phyloP scores from a whole-genome alignment of 2,888 invertebrate genomes.

The Biston stratarius region DNA sequence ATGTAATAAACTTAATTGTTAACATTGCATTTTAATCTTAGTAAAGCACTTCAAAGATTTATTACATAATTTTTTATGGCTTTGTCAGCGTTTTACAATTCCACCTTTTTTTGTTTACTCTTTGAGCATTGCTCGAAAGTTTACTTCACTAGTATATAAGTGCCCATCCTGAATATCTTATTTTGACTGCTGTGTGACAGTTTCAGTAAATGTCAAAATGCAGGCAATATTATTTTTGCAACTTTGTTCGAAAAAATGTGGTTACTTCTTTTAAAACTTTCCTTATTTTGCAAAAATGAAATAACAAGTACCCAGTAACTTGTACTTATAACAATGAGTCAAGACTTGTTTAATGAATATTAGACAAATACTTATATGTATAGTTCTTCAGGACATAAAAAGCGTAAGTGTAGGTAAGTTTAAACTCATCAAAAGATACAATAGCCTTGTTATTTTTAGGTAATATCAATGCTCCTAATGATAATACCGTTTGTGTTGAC shows the following conservation, averaged over 20 bases:
- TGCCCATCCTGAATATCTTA: constrained; percentile 30
- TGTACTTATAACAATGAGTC: background rate
- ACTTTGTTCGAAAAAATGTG: background rate
- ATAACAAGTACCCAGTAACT: background rate
- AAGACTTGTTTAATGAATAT: background rate
- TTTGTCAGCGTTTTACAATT: too few relatives aligned
- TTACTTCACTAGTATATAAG: constrained; percentile 31
- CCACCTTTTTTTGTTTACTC: too few relatives aligned
- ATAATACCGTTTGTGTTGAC: constrained; percentile 70
- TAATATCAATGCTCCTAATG: constrained; percentile 78
- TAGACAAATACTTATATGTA: background rate
- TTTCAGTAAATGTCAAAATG: constrained; percentile 18
- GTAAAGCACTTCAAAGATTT: background rate
- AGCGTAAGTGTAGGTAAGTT: constrained; percentile 39
- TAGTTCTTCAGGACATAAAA: background rate
- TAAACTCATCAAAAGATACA: constrained; percentile 49
- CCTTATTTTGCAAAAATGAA: background rate
- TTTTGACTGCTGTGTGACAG: constrained; percentile 24
- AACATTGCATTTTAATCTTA: constrained; percentile 1
- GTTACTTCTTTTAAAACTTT: background rate
- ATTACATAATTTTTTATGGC: background rate
- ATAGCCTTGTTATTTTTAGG: constrained; percentile 77
- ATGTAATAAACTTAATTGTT: constrained; percentile 13
- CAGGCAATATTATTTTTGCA: background rate
- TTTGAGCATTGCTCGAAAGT: too few relatives aligned